Evolutionary conservation across 2,113 vertebrate species (phyloP), one percentile per base, ranked within the genome.

Genomic region (Xiphias gladius): DNA sequence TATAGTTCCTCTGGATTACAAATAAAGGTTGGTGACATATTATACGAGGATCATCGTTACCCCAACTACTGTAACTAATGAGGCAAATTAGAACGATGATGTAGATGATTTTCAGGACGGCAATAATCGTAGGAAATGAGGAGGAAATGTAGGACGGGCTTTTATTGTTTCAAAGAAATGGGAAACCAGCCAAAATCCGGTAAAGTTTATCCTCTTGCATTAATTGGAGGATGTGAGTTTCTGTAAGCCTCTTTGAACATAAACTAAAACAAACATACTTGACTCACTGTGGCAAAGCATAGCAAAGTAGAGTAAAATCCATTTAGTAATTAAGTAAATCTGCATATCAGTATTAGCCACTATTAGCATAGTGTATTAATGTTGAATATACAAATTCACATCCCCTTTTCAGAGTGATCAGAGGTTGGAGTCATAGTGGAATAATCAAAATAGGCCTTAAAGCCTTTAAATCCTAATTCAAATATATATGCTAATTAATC

Each of bases 401-500:
- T 90, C 83, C 86, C 65, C 76, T 91, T 90, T 92, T 81, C 89
- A 82, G 88, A 67, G 65, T 85, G 91, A 93, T 93, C 91, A 86
- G 90, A 85, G 90, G 86, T 66, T 81, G 76, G 87, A 92, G 91
- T 92, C 89, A 75, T 73, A 89, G 91, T 84, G 86, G 84, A 92
- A 95, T 94, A 95, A 94, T 94, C 91, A 92, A 94, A 94, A 91
- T 89, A 91, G 90, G 90, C 88, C 91, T 93, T 92, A 89, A 94
- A 93, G 90, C 86, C 69, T 88, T 89, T 89, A 94, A 95, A 95
- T 90, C 93, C 93, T 94, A 92, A 94, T 93, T 94, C 92, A 93
- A 93, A 95, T 95, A 93, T 92, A 95, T 94, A 95, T 95, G 94
- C 93, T 94, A 95, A 95, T 95, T 93, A 88, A 88, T 90, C 86